Evolutionary conservation across 2,113 vertebrate species (phyloP), one percentile per base, ranked within the genome.

Genomic region (Nipponia nippon): DNA sequence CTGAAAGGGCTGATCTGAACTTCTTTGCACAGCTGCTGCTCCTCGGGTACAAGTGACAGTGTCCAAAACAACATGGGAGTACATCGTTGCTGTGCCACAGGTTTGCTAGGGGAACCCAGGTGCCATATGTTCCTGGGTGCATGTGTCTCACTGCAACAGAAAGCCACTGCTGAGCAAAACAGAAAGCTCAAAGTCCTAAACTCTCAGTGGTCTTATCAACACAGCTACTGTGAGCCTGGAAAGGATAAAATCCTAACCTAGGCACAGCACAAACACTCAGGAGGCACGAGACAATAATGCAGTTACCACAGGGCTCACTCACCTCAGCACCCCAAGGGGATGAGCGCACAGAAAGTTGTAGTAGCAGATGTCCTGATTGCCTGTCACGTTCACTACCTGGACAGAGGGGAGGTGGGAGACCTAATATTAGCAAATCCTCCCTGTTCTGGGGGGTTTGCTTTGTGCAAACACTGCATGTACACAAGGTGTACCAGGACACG

Each of bases 351-450:
- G 98, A 83, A 99, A 99, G 95, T 99, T 99, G 95, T 99, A 99
- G 95, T 98, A 99, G 91, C 98, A 99, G 97, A 99, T 98, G 90
- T 99, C 98, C 81, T 99, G 98, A 95, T 99, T 98, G 38, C 98
- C 98, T 0, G 98, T 99, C 52, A 98, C 97, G 29, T 99, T 98
- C 69, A 98, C 97, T 59, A 99, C 98, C 98, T 99, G 93, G 36
- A 89, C 83, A 95, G 59, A 82, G 58, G 56, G 20, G 34, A 89
- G 32, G 14, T 22, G 30, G 7, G 17, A 89, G 46, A 61, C 12
- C 23, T 3, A 11, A 8, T 21, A 52, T 93, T 46, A 93, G 79
- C n/a, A 86, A 82, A 83, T 50, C 40, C 67, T 65, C 29, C 46
- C 42, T 26, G 26, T 19, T 82, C 40, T 40, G 10, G 22, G 12